Percentiles rank a stretch among this genome's conserved stretches.
Conservation (phyloP, 2,113 vertebrate genomes). For the Dinomys branickii region DNA sequence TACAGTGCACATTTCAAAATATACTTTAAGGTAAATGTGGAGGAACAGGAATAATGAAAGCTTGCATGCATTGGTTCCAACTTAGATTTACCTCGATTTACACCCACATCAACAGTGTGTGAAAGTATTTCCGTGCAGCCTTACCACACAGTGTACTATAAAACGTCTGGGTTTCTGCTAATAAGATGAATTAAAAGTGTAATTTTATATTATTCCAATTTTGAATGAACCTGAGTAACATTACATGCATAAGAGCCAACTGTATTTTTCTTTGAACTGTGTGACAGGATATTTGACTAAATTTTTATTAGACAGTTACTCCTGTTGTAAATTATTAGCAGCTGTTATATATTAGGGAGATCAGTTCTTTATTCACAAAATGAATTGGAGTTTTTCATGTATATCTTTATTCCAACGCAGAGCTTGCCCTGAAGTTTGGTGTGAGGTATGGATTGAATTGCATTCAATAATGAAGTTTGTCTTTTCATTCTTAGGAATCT, state of each 20-base stretch:
- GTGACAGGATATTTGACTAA: neutral
- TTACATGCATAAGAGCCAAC: neutral
- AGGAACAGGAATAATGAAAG: neutral
- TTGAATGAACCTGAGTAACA: neutral
- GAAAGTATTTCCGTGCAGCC: neutral
- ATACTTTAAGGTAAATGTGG: neutral
- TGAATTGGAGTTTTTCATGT: neutral
- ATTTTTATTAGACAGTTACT: constrained; percentile 16
- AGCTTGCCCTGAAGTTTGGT: neutral
- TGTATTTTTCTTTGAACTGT: constrained; percentile 36
- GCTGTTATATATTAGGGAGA: neutral
- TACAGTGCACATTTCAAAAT: neutral
- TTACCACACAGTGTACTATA: neutral
- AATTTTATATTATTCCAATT: neutral
- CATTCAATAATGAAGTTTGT: neutral
- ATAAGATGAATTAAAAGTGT: neutral
- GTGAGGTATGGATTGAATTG: neutral
- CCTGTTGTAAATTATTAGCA: neutral
- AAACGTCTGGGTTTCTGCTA: neutral
- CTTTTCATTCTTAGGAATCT: neutral
- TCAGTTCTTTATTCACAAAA: constrained; percentile 12
- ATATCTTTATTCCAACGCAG: constrained; percentile 17
- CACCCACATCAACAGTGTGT: neutral
- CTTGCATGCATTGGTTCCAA: neutral
- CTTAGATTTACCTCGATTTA: constrained; percentile 16